Evolutionary conservation across 2,888 invertebrate genomes (phyloP).

Genomic region (Ophion slaviceki): DNA sequence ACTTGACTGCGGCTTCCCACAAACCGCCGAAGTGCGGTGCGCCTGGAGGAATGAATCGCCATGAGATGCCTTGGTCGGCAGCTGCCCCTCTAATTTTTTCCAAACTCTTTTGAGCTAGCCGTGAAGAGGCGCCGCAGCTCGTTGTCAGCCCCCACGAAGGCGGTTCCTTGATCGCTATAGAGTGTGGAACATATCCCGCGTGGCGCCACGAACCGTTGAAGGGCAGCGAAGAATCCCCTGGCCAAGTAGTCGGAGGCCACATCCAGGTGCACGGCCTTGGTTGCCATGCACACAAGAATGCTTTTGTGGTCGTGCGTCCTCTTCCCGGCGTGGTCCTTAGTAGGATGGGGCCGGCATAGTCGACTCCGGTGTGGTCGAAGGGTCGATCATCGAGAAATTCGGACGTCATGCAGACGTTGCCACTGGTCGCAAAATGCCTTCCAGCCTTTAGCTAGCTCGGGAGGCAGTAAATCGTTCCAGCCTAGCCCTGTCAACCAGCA

Average conservation of each 20-base stretch:
- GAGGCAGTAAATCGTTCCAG: too few species aligned
- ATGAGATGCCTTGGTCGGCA: too few species aligned
- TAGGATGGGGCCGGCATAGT: constrained; percentile 76
- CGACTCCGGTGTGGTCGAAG: constrained; percentile 75
- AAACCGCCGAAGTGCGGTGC: too few species aligned
- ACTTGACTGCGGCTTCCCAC: too few species aligned
- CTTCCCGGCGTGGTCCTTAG: constrained; percentile 57
- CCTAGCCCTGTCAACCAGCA: too few species aligned
- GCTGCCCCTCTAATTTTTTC: too few species aligned
- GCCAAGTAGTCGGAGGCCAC: constrained; percentile 66
- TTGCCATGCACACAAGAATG: constrained; percentile 72
- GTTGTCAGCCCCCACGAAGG: constrained; percentile 69
- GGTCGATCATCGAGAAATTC: constrained; percentile 55
- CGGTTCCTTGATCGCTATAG: constrained; percentile 72
- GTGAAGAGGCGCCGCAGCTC: constrained; percentile 36
- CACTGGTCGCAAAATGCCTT: too few species aligned
- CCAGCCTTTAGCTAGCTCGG: too few species aligned
- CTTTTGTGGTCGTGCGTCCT: constrained; percentile 61
- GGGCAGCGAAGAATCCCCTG: constrained; percentile 67
- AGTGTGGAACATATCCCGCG: constrained; percentile 66
- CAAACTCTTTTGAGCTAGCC: too few species aligned
- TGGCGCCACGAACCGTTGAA: constrained; percentile 66
- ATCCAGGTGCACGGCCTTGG: constrained; percentile 71
- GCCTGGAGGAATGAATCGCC: too few species aligned
- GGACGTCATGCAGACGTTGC: too few species aligned